These are phyloP conservation scores for Pseudococcus viburni DNA, from an alignment of 2,888 invertebrate genomes.

Conservation along the genomic window DNA sequence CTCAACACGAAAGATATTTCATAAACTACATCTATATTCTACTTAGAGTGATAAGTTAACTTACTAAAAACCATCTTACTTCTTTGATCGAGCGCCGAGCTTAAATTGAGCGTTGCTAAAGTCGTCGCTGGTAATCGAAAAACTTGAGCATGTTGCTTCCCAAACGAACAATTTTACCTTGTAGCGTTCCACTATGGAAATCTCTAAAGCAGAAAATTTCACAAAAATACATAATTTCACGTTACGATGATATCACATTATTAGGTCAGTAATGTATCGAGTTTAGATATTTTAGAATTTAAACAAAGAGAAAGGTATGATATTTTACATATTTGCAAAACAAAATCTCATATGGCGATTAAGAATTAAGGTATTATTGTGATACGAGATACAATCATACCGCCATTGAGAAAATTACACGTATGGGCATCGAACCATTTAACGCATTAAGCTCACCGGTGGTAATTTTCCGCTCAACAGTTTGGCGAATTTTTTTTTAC, in stretches of 20 bases:
- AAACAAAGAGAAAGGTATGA: conserved; percentile 18
- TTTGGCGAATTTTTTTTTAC: neutral
- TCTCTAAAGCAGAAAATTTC: conserved; percentile 28
- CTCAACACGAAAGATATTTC: neutral
- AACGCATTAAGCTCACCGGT: neutral
- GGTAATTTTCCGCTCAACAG: conserved; percentile 13
- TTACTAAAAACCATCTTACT: too few relatives aligned
- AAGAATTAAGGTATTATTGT: conserved; percentile 2
- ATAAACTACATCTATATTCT: too few relatives aligned
- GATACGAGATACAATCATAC: neutral
- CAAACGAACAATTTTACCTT: conserved; percentile 7
- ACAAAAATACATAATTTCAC: conserved; percentile 26
- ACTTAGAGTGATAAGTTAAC: too few relatives aligned
- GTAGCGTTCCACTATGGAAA: conserved; percentile 9
- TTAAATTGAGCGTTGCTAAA: neutral
- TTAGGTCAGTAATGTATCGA: conserved; percentile 29
- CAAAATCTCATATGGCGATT: neutral
- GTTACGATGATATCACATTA: conserved; percentile 9
- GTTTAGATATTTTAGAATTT: conserved; percentile 11
- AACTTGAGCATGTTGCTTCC: neutral
- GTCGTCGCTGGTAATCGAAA: neutral
- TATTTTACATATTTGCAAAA: conserved; percentile 39
- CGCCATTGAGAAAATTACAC: neutral
- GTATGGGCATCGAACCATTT: neutral
- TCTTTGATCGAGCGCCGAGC: neutral